phyloP scores from a whole-genome alignment of 1,140 invertebrate species.

The Acromyrmex echinatior region DNA sequence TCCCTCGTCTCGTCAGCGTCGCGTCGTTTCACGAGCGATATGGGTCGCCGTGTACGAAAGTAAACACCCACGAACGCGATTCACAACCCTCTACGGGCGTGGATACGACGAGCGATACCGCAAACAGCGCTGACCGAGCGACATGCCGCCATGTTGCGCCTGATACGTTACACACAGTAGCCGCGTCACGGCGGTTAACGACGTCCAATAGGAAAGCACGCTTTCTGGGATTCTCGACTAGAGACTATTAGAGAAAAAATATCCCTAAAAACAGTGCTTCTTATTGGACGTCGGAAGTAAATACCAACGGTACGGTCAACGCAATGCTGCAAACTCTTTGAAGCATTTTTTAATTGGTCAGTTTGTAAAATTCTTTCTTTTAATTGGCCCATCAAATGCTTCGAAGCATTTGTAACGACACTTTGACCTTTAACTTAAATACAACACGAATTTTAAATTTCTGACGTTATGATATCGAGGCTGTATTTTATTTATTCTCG shows the following conservation, averaged over 20 bases:
- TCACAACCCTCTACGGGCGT: not conserved
- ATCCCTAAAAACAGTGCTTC: not conserved
- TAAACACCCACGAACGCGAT: not conserved
- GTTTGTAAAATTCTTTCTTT: too few species aligned
- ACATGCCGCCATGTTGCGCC: conserved; percentile 55
- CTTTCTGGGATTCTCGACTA: not conserved
- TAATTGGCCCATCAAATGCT: too few species aligned
- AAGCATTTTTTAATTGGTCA: too few species aligned
- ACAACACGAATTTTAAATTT: not conserved
- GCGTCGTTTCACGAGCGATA: not conserved
- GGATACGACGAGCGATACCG: not conserved
- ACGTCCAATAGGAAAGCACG: not conserved
- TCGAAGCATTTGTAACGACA: too few species aligned
- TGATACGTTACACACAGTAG: not conserved
- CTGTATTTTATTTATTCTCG: not conserved
- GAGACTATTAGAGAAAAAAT: not conserved
- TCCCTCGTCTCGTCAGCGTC: not conserved
- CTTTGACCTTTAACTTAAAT: too few species aligned
- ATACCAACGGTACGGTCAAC: too few species aligned
- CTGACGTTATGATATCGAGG: not conserved
- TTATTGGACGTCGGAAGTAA: not conserved
- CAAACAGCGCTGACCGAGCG: conserved; percentile 34
- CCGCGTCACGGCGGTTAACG: not conserved
- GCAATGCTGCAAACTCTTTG: too few species aligned
- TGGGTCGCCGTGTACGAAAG: too few species aligned